Evolutionary conservation across 2,888 invertebrate genomes (phyloP).

Genomic region (Calliphora vomitoria): DNA sequence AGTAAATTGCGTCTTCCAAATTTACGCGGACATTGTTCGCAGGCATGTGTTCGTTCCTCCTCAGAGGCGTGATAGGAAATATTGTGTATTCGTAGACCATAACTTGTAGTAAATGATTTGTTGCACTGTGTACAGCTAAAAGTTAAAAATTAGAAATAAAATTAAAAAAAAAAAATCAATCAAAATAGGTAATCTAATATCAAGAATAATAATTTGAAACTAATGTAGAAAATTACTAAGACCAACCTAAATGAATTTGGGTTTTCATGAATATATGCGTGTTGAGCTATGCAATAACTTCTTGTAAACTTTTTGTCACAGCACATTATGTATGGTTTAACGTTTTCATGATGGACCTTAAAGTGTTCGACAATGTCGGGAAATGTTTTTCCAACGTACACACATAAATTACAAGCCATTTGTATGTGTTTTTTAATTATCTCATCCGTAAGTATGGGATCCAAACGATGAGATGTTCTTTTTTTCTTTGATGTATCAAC

Average conservation of each 20-base stretch:
- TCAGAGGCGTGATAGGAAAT: slow-evolving; percentile 82
- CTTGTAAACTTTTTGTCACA: slow-evolving; percentile 83
- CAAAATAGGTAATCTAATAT: neutral
- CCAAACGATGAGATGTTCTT: slow-evolving; percentile 33
- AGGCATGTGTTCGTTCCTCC: slow-evolving; percentile 82
- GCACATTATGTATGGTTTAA: slow-evolving; percentile 81
- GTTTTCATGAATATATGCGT: slow-evolving; percentile 83
- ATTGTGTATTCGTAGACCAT: slow-evolving; percentile 82
- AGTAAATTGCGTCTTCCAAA: slow-evolving; percentile 82
- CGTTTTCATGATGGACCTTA: slow-evolving; percentile 78
- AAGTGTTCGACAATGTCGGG: slow-evolving; percentile 82
- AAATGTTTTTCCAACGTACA: slow-evolving; percentile 79
- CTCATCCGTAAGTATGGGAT: slow-evolving; percentile 79
- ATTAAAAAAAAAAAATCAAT: neutral
- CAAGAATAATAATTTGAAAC: neutral
- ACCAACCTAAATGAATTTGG: slow-evolving; percentile 83
- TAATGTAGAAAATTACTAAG: neutral
- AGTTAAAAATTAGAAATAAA: neutral
- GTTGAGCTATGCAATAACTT: slow-evolving; percentile 81
- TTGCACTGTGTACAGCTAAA: slow-evolving; percentile 81
- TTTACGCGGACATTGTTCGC: slow-evolving; percentile 82
- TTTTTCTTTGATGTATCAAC: slow-evolving; percentile 29
- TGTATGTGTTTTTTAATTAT: slow-evolving; percentile 82
- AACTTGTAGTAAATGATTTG: slow-evolving; percentile 82
- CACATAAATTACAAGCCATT: slow-evolving; percentile 83